These are phyloP conservation scores for Suncus etruscus DNA, from an alignment of 2,113 vertebrate species.

Conservation along the genomic window DNA sequence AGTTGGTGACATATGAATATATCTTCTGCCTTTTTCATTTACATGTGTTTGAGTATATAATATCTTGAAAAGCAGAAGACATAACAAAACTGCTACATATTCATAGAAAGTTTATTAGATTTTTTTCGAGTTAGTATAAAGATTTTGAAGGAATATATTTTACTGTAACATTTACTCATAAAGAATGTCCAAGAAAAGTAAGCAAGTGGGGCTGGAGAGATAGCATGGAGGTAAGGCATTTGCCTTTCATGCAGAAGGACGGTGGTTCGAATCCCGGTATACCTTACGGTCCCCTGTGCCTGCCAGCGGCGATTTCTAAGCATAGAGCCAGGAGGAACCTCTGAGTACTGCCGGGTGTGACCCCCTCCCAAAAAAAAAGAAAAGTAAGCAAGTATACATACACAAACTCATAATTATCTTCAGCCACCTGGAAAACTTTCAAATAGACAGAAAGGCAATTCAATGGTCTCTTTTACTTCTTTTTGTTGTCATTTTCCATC, in stretches of 20 bases:
- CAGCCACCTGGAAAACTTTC: background rate
- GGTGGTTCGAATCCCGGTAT: too few relatives aligned
- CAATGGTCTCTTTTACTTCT: background rate
- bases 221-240: too few relatives aligned
- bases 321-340: too few relatives aligned
- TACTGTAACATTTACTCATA: background rate
- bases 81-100: background rate
- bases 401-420: background rate
- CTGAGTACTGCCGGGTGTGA: too few relatives aligned
- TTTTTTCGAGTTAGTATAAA: conserved; percentile 40
- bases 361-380: too few relatives aligned
- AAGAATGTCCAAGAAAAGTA: conserved; percentile 29
- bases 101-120: background rate
- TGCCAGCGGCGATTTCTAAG: too few relatives aligned
- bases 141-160: conserved; percentile 36
- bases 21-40: conserved; percentile 33
- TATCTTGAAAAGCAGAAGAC: background rate
- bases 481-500: too few relatives aligned
- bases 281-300: too few relatives aligned
- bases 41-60: background rate
- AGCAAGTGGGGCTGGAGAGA: background rate
- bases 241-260: too few relatives aligned
- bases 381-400: background rate
- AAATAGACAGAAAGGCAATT: background rate
- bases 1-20: background rate